Base-by-base conservation (phyloP, 2,888 invertebrate species). In the Trissonchulus latispiculum region DNA sequence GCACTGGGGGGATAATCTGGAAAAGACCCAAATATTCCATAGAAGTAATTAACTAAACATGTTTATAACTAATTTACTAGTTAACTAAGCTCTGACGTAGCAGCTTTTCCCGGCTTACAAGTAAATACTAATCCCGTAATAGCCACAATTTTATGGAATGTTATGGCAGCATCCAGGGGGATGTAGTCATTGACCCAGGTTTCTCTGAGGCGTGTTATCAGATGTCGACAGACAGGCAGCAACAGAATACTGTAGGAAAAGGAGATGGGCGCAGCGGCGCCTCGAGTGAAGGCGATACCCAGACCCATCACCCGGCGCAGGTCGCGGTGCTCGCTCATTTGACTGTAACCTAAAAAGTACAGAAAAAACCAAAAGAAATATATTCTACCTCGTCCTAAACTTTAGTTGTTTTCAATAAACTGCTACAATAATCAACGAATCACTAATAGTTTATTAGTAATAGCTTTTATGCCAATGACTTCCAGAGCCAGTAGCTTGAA, bases 131-230 rank as follows among this genome's bases (percentile, higher is more conserved):
- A 85, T 0, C 93, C 95, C 0, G 95, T 95, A 79, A 93, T 91
- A 0, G 95, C 96, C 0, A 93, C 93, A 72, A 96, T 94, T 85
- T 95, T 95, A 84, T 96, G 96, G 83, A 96, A 96, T 81, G 93
- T 94, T 72, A 96, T 94, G 80, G 95, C 93, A 0, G 95, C 91
- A 83, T 96, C 95, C 32, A 95, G 84, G 0, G 95, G 95, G 73
- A 94, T 92, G 84, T 93, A 95, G 81, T 95, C 93, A 79, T 94
- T 94, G 72, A 95, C 89, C 68, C 93, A 91, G 80, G 93, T 93
- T 82, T 95, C 94, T 85, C 96, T 92, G 2, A 95, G 86, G 83
- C 94, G 93, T 0, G 95, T 96, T 74, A 95, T 86, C 32, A 95
- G 86, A 84, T 96, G 95, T 29, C 90, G 85, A 1, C 93, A 95